phyloP scores from a whole-genome alignment of 2,113 vertebrate species.

The Siniperca knerii region DNA sequence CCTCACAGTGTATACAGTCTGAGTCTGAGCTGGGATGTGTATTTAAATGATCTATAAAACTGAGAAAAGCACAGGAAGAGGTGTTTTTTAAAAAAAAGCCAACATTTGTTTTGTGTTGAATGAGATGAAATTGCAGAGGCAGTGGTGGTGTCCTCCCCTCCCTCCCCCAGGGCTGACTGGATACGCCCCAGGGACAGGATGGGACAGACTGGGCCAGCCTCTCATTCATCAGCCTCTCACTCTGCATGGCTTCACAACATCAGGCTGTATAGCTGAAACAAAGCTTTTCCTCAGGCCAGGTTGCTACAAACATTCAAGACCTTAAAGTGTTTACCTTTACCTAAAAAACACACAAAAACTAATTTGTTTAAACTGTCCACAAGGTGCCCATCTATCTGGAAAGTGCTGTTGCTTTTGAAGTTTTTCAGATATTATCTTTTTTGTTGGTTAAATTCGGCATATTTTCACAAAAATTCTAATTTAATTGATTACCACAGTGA shows the following conservation, averaged over 20 bases:
- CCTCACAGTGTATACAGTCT: background rate
- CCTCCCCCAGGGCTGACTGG: conserved; percentile 92
- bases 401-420: background rate
- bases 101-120: conserved; percentile 71
- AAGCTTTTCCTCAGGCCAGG: background rate
- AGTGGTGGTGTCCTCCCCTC: conserved; percentile 86
- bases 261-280: conserved; percentile 4
- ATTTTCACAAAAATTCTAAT: background rate
- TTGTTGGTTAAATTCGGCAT: background rate
- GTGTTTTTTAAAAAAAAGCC: conserved; percentile 28
- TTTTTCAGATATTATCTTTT: background rate
- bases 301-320: background rate
- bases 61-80: conserved; percentile 32
- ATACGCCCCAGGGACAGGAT: conserved; percentile 94
- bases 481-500: background rate
- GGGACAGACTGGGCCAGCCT: conserved; percentile 73
- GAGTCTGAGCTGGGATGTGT: background rate
- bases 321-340: background rate
- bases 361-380: background rate
- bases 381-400: background rate
- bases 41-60: conserved; percentile 24
- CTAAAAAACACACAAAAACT: background rate
- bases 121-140: conserved; percentile 74
- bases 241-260: conserved; percentile 28
- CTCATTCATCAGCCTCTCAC: conserved; percentile 68